Evolutionary conservation across 2,797 vertebrate species (phyloP).

Genomic region (Forpus xanthops): DNA sequence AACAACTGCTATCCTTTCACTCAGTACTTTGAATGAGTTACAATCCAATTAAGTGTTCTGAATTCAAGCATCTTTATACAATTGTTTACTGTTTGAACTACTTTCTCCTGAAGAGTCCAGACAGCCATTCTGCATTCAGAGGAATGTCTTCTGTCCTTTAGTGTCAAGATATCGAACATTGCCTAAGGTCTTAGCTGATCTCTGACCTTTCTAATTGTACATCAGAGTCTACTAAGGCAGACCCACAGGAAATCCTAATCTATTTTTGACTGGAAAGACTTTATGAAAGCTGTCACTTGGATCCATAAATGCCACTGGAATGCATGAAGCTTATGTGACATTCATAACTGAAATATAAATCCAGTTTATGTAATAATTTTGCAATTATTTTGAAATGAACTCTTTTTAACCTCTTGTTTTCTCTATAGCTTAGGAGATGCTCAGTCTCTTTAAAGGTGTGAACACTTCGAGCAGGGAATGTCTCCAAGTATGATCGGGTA

Average conservation of each 20-base stretch:
- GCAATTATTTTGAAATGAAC: not conserved
- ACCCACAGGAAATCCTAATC: not conserved
- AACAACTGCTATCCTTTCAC: not conserved
- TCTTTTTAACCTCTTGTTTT: not conserved
- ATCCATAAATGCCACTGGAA: not conserved
- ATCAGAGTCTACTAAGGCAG: not conserved
- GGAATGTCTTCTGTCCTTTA: not conserved
- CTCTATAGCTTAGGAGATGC: not conserved
- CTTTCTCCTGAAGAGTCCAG: not conserved
- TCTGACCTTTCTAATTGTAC: slow-evolving; percentile 1
- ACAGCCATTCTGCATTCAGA: not conserved
- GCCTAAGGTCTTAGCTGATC: not conserved
- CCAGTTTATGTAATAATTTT: not conserved
- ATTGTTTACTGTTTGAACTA: not conserved
- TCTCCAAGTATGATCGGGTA: not conserved
- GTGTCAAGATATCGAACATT: not conserved
- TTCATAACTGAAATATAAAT: not conserved
- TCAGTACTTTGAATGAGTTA: not conserved
- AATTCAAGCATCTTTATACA: not conserved
- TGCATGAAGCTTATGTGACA: not conserved
- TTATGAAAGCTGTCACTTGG: not conserved
- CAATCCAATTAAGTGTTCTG: not conserved
- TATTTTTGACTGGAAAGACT: not conserved
- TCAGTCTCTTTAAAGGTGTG: not conserved
- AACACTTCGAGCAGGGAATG: not conserved